Evolutionary conservation across 2,113 vertebrate species (phyloP), one percentile per base, ranked within the genome.

Genomic region (Colinus virginianus): DNA sequence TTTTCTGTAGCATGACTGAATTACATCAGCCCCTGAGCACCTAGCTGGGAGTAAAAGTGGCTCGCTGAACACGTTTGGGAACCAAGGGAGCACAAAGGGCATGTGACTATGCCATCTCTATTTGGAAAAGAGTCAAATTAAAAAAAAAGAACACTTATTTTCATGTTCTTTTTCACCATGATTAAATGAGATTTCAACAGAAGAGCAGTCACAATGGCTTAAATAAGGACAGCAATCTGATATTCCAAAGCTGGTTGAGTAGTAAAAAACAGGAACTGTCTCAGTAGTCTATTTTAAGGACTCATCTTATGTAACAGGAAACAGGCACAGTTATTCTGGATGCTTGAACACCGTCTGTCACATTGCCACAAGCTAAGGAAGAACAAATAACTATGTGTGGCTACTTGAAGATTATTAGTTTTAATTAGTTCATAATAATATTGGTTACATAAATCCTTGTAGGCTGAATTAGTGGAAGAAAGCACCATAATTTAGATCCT

Each of bases 281-380:
- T 80, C 75, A 58, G 30, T 32, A 89, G 32, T 64, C 93, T 97
- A 94, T 97, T 95, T 96, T 95, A 93, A 93, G 94, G 46, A 91
- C 30, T 32, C 30, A 74, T 81, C 87, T 95, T 81, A 85, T 48
- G 32, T 92, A 94, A 94, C 84, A 93, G 84, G 91, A 94, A 94
- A 64, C 84, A 77, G 87, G 30, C 58, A 62, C 32, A 79, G 82
- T 95, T 95, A 93, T 79, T 97, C 71, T 87, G 66, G 82, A 92
- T 78, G 70, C 90, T 76, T 95, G 76, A 95, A 79, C 74, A 91
- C 91, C 32, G 68, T 94, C 94, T 96, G 94, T 90, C 82, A 82
- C 69, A 40, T 64, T 1, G 62, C 84, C 86, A 76, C n/a, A 84
- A 89, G 93, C 84, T 76, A 83, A 91, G 61, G 48, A 87, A 85